These are phyloP conservation scores for Linyphia triangularis DNA, from an alignment of 2,888 invertebrate genomes.

Conservation along the genomic window DNA sequence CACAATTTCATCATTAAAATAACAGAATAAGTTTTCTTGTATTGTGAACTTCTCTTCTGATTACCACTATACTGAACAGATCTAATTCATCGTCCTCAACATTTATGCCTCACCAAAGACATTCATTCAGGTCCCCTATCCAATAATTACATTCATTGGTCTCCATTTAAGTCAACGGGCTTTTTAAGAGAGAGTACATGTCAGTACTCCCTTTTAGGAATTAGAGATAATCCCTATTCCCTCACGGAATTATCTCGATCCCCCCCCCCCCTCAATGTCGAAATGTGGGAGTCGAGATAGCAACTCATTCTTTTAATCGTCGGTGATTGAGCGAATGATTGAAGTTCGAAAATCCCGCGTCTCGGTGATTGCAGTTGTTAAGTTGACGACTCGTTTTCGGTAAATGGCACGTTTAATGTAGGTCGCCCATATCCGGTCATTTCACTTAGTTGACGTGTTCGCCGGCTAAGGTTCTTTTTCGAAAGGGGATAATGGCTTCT, in stretches of 20 bases:
- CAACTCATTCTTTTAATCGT: constrained; percentile 46
- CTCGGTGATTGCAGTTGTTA: constrained; percentile 70
- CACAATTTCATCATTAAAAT: too few species aligned
- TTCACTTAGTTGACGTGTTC: constrained; percentile 1
- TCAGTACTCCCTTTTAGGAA: neutral
- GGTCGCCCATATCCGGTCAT: constrained; percentile 24
- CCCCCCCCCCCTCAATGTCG: neutral
- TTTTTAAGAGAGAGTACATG: too few species aligned
- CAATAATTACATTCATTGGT: constrained; percentile 10
- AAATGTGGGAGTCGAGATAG: constrained; percentile 27
- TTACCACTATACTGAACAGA: too few species aligned
- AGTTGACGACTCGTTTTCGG: constrained; percentile 60
- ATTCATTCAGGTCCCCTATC: neutral
- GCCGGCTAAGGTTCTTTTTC: too few species aligned
- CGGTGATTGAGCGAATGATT: constrained; percentile 55
- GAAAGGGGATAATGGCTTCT: constrained; percentile 17
- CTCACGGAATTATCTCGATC: neutral
- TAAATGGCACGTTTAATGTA: constrained; percentile 63
- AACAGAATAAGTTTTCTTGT: too few species aligned
- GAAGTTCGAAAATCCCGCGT: constrained; percentile 68
- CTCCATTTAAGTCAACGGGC: too few species aligned
- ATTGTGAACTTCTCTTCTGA: too few species aligned
- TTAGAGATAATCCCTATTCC: constrained; percentile 21
- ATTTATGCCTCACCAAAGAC: neutral
- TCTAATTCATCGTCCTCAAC: neutral